phyloP scores from a whole-genome alignment of 1,140 invertebrate species.

The silkworm (Bombyx mori) region ASM3026992v2 NC_085110.1:12334001-12334500 shows the following conservation, averaged over 20 bases:
- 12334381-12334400: slow-evolving; percentile 29
- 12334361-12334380: slow-evolving; percentile 8
- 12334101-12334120: slow-evolving; percentile 36
- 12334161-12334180: too few species aligned
- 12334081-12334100: slow-evolving; percentile 23
- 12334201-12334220: too few species aligned
- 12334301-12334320: slow-evolving; percentile 23
- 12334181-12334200: too few species aligned
- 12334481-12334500: slow-evolving; percentile 55
- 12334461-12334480: slow-evolving; percentile 58
- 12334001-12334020: background rate
- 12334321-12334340: slow-evolving; percentile 30
- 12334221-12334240: too few species aligned
- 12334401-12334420: slow-evolving; percentile 63
- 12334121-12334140: slow-evolving; percentile 17
- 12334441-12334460: slow-evolving; percentile 40
- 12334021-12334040: slow-evolving; percentile 1
- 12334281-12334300: too few species aligned
- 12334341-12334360: slow-evolving; percentile 17
- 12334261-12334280: too few species aligned
- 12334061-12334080: slow-evolving; percentile 20
- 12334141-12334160: too few species aligned
- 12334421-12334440: slow-evolving; percentile 56
- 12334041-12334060: slow-evolving; percentile 8
- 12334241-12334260: too few species aligned